phyloP scores from a whole-genome alignment of 2,113 vertebrate genomes.

The Pontoporia blainvillei region DNA sequence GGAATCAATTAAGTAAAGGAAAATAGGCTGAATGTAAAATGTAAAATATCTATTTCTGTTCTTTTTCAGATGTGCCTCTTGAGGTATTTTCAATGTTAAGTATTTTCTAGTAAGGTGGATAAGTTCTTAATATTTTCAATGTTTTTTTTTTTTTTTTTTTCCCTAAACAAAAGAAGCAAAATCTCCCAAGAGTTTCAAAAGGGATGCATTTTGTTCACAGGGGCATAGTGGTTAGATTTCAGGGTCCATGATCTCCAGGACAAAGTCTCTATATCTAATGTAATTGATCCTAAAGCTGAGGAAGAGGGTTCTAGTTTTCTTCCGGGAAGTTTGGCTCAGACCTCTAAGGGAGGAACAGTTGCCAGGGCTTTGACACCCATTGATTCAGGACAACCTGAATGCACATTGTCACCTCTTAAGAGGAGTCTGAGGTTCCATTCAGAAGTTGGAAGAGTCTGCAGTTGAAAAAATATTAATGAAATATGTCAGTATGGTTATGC shows the following conservation, averaged over 20 bases:
- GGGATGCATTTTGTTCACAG: neutral
- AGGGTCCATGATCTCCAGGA: neutral
- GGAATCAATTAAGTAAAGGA: conserved; percentile 63
- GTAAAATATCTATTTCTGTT: conserved; percentile 42
- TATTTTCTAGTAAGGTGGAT: conserved; percentile 53
- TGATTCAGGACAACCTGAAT: neutral
- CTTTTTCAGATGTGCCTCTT: conserved; percentile 51
- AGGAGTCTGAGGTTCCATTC: neutral
- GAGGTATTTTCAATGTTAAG: conserved; percentile 56
- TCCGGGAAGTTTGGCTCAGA: neutral
- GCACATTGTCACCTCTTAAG: neutral
- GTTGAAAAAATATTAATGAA: neutral
- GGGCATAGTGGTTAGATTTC: neutral
- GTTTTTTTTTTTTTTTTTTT: neutral
- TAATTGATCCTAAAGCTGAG: neutral
- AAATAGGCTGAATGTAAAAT: conserved; percentile 54
- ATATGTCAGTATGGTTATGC: neutral
- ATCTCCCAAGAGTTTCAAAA: neutral
- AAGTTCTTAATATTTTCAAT: conserved; percentile 44
- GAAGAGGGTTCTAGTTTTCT: neutral
- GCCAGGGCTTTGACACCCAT: no score
- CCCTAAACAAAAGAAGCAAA: neutral
- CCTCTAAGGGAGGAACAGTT: neutral
- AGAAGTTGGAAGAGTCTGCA: neutral
- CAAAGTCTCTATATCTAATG: neutral